Base-by-base conservation (phyloP, 2,888 invertebrate genomes). In the Amphimallon solstitiale region DNA sequence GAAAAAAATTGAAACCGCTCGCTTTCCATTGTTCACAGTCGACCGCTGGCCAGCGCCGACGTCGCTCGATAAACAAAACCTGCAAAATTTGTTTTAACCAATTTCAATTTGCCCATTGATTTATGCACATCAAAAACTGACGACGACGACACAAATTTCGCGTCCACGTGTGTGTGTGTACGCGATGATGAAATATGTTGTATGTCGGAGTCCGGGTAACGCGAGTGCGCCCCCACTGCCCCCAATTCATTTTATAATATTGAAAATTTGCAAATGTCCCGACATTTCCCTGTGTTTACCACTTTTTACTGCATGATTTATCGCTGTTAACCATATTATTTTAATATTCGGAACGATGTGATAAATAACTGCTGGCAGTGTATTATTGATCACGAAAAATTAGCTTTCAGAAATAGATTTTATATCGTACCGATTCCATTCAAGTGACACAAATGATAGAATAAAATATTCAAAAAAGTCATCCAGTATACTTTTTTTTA, bases 51-150 rank as follows among this genome's bases (percentile, higher is more conserved):
- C 29, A 29, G 29, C 9, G 29, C 29, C 29, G 29, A 7, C 29
- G 29, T 29, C 29, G 29, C 9, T 29, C 29, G 29, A 3, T 29
- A 29, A 29, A 29, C 29, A 29, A 29, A 29, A 29, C 29, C 17
- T 35, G 17, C 34, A 14, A 17, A 35, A 17, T 51, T 43, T 40
- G 43, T 37, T 40, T 12, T 23, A 23, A 56, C 56, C 56, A 40
- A 56, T 56, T 56, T 56, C 56, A 56, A 56, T 56, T 56, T 56
- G 40, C 56, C 40, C 56, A 40, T 56, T 56, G 56, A 56, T 56
- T 56, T 56, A 56, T 56, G 56, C 56, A 40, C 56, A 29, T 21
- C 34, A 29, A 51, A 51, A 51, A 51, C 34, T 51, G 49, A 51
- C 49, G 49, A 34, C 34, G 15, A 17, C 49, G n/a, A 9, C 34